phyloP scores from a whole-genome alignment of 2,113 vertebrate species.

The Pygoscelis antarcticus region DNA sequence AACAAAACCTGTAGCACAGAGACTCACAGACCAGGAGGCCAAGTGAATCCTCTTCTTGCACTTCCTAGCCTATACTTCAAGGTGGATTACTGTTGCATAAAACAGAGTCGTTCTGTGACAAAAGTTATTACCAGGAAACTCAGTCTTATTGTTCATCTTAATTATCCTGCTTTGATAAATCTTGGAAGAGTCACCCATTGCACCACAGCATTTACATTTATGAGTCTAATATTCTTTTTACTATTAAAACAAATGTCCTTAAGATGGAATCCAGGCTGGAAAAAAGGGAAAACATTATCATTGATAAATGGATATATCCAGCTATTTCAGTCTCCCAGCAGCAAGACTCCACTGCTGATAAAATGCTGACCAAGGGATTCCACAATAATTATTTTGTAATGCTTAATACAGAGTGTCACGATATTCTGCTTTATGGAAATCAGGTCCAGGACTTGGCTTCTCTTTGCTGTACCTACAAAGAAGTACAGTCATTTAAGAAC shows the following conservation, averaged over 20 bases:
- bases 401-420: neutral
- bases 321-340: constrained; percentile 13
- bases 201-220: constrained; percentile 49
- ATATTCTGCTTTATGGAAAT: neutral
- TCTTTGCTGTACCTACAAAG: neutral
- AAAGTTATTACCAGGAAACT: neutral
- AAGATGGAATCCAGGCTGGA: constrained; percentile 61
- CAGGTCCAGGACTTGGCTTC: neutral
- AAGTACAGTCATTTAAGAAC: neutral
- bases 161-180: constrained; percentile 62
- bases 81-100: neutral
- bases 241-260: constrained; percentile 63
- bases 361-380: constrained; percentile 43
- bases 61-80: neutral
- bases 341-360: neutral
- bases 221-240: constrained; percentile 65
- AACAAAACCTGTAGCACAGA: neutral
- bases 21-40: neutral
- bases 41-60: neutral
- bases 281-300: constrained; percentile 31
- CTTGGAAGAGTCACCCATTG: neutral
- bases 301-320: constrained; percentile 50
- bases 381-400: neutral
- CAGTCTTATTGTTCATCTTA: constrained; percentile 37
- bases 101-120: neutral